Evolutionary conservation across 2,113 vertebrate genomes (phyloP).

Genomic region (Fulmarus glacialis): DNA sequence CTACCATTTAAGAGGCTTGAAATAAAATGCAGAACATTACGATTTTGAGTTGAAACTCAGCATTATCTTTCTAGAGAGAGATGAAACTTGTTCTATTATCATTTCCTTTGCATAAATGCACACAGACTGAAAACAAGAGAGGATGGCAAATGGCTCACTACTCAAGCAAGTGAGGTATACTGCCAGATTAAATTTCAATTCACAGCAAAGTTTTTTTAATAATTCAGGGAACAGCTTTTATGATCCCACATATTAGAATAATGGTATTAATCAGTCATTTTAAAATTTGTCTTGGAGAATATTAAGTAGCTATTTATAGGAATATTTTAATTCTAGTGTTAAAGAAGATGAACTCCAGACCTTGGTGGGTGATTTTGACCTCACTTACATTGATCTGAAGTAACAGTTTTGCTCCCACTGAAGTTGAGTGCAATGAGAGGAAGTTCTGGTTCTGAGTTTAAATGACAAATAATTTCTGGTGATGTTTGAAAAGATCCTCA

Average conservation of each 20-base stretch:
- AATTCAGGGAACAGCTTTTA: neutral
- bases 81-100: neutral
- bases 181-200: neutral
- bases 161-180: neutral
- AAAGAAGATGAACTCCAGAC: neutral
- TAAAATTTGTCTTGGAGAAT: neutral
- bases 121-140: neutral
- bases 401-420: neutral
- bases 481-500: neutral
- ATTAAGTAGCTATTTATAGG: neutral
- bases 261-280: neutral
- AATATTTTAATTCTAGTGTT: neutral
- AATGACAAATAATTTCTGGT: neutral
- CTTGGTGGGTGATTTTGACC: neutral
- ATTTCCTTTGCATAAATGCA: neutral
- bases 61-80: neutral
- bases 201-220: neutral
- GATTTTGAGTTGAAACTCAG: neutral
- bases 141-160: neutral
- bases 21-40: constrained; percentile 27
- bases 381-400: neutral
- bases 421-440: neutral
- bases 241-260: neutral
- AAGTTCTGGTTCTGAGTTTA: neutral
- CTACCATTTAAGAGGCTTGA: neutral